Evolutionary conservation across 1,140 invertebrate species (phyloP), one percentile per base, ranked within the genome.

Genomic region (Drosophila jambulina): DNA sequence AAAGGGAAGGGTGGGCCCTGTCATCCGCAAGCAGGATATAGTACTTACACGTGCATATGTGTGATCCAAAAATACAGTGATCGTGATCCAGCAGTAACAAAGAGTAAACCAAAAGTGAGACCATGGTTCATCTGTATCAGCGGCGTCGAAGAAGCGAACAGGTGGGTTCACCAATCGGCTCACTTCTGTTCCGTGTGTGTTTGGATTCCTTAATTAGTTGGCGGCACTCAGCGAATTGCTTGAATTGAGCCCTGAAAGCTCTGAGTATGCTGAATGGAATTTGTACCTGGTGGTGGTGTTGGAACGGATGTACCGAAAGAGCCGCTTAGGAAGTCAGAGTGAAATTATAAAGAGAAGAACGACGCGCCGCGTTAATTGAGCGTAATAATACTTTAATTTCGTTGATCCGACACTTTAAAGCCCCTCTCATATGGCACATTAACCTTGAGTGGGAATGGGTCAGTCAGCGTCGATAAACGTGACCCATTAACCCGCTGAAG

Each of bases 71-170:
- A 10, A 38, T 27, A 25, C 13, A 34, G 25, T 10, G 17, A 51
- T 32, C 4, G 53, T 46, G 62, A 45, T 32, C 12, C 1, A 49
- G 6, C 10, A 38, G 67, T 54, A 48, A 27, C 12, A n/a, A 4
- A 21, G 27, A 23, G 2, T n/a, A 6, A 23, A 38, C 19, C n/a
- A 7, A 43, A 29, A 63, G 15, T 23, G 12, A 5, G 53, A 83
- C 45, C 63, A 88, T 88, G 84, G 84, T 88, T 75, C 81, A 90
- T 61, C 63, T 88, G 19, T 88, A 81, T 65, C 85, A 88, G 56
- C 80, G 84, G 42, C 85, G 84, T 51, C 85, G 78, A 72, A 81
- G 48, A 46, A 69, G 85, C 23, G 84, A 88, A 68, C 84, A 88
- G 84, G 84, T 88, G 85, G 80, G 84, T 84, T n/a, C 75, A 49